Base-by-base conservation (phyloP, 1,140 invertebrate species). In the Cecropterus lyciades region DNA sequence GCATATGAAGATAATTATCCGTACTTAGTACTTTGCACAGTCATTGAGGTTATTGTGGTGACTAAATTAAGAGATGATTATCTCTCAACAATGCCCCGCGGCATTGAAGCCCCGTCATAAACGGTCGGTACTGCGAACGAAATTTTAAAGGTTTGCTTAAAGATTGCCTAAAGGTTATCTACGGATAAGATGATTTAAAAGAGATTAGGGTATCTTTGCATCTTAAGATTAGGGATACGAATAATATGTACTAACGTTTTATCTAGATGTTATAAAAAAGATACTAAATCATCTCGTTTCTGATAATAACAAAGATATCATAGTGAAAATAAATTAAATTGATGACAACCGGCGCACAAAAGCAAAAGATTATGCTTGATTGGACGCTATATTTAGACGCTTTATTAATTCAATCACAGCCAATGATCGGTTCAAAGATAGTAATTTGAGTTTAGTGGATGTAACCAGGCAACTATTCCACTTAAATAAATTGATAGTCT, bases 61-160 rank as follows among this genome's bases (percentile, higher is more conserved):
- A 65, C 51, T 70, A 73, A 74, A 72, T 67, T 65, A 69, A 70
- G 70, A 63, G 66, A 72, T 73, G 59, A 73, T 70, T 75, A 73
- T 75, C 60, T 59, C 43, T 46, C 48, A 51, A 79, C 74, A 77
- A 76, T 79, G 63, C 65, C 60, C 45, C 10, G 56, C 60, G 67
- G 59, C 68, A 69, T 71, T 74, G 65, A 56, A 70, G 68, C 67
- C 33, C 27, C 55, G 64, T 65, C 55, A 33, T 51, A 57, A 65
- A 55, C 20, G 55, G 8, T n/a, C 10, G 16, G 27, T 37, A 37
- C 20, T 10, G 30, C n/a, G 30, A 62, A 51, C 33, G 20, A 42
- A 40, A 42, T 42, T 51, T 15, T 16, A 51, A 42, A 51, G 46
- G 37, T 62, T 11, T 60, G n/a, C 15, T 48, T 33, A 17, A 16